Base-by-base conservation (phyloP, 1,140 invertebrate genomes). In the Cydia amplana region DNA sequence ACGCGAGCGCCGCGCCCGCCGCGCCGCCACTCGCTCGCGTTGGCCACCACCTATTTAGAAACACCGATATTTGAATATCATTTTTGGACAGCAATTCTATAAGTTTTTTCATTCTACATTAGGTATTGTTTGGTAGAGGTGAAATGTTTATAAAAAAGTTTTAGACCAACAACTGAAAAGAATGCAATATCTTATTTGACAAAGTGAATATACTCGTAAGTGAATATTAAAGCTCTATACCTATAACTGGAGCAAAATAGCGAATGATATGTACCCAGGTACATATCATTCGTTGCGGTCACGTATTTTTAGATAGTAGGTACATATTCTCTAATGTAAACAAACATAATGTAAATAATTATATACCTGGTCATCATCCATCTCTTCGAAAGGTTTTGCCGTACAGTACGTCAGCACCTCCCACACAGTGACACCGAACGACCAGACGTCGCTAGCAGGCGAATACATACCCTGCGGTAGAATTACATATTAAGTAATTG, bases 391-490 rank as follows among this genome's bases (percentile, higher is more conserved):
- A 0, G 97, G 97, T 79, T 94, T 93, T 51, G 96, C 94, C n/a
- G 94, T 93, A 87, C 96, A 97, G 73, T 95, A 93, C 73, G 94
- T 95, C 20, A 97, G 93, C n/a, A 97, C 94, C 84, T 97, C 96
- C 96, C 96, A 97, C 16, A 96, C 91, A 0, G 96, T 96, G 5
- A 97, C 95, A 0, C 95, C 96, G 81, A 96, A 97, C 0, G 96
- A 95, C 96, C 96, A 97, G 2, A 97, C 96, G 83, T 97, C 96
- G 67, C 96, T 95, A 74, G 94, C 95, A 5, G 95, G 94, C 63
- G 94, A 95, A 83, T 95, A 95, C 83, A 96, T 95, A 12, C 95
- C 95, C 96, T 97, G 85, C 4, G 89, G 36, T 16, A 60, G 7
- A 60, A 12, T 20, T n/a, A 51, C 18, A 18, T 1, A 18, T 0